Evolutionary conservation across 2,797 vertebrate genomes (phyloP).

Genomic region (Sarcoramphus papa): DNA sequence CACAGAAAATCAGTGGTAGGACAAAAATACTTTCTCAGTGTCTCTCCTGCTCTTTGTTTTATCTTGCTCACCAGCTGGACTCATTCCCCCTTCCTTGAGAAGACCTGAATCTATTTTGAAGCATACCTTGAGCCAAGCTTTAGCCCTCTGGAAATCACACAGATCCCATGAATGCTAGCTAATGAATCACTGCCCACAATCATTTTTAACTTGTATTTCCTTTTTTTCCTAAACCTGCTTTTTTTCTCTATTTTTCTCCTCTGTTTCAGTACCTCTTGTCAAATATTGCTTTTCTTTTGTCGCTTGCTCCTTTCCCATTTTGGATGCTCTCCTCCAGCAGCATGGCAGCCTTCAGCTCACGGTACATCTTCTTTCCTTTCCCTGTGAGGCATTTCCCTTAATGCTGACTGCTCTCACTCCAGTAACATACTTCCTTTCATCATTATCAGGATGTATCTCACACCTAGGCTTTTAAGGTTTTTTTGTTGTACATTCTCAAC

Average conservation of each 20-base stretch:
- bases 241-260: background rate
- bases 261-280: background rate
- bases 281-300: background rate
- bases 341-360: background rate
- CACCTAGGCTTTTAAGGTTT: background rate
- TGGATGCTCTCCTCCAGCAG: background rate
- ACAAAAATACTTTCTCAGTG: background rate
- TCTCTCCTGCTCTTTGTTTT: background rate
- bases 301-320: background rate
- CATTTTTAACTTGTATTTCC: background rate
- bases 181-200: background rate
- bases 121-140: rapidly evolving
- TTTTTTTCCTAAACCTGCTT: background rate
- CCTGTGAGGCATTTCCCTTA: background rate
- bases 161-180: background rate
- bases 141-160: background rate
- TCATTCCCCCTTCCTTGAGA: background rate
- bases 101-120: background rate
- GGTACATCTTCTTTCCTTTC: background rate
- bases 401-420: background rate
- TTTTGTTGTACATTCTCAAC: background rate
- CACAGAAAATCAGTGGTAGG: background rate
- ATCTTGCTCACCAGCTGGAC: background rate
- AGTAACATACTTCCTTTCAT: background rate
- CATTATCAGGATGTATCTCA: background rate